Percentiles rank a stretch among this genome's conserved stretches.
phyloP scores from a whole-genome alignment of 2,888 invertebrate genomes.

The Gryllus longicercus region DNA sequence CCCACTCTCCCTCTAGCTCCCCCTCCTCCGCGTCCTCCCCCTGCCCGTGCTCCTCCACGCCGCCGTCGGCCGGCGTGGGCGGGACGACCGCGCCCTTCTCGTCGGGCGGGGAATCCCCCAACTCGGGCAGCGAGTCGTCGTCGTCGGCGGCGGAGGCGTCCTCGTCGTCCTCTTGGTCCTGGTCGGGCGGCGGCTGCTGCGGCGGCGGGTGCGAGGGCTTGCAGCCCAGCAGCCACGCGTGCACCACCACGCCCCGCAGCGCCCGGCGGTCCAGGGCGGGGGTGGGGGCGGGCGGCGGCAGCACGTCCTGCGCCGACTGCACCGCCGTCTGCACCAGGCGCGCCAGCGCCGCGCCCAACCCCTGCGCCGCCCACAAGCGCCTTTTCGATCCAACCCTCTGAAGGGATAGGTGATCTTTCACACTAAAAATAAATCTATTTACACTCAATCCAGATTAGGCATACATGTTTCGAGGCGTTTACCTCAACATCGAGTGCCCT shows the following conservation, averaged over 20 bases:
- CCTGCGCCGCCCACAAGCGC: neutral
- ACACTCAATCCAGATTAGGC: too few relatives aligned
- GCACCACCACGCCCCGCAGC: neutral
- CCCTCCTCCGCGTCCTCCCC: too few relatives aligned
- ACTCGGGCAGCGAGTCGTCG: neutral
- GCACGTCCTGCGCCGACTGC: neutral
- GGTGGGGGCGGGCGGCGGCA: neutral
- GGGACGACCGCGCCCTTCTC: neutral
- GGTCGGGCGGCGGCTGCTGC: neutral
- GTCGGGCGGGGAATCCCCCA: neutral
- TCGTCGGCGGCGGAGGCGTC: neutral
- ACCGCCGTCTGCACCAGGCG: slow-evolving; percentile 17
- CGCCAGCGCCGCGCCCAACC: neutral
- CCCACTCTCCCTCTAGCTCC: too few relatives aligned
- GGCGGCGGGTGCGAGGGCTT: neutral
- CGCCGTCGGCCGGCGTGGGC: too few relatives aligned
- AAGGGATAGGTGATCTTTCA: too few relatives aligned
- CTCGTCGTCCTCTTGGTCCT: neutral
- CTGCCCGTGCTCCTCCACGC: too few relatives aligned
- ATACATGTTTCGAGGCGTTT: too few relatives aligned
- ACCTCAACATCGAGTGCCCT: too few relatives aligned
- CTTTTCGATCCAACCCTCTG: too few relatives aligned
- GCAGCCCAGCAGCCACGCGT: neutral
- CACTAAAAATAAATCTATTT: too few relatives aligned
- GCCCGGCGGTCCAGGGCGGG: neutral